phyloP scores from a whole-genome alignment of 2,888 invertebrate genomes.

The Dinocampus coccinellae region DNA sequence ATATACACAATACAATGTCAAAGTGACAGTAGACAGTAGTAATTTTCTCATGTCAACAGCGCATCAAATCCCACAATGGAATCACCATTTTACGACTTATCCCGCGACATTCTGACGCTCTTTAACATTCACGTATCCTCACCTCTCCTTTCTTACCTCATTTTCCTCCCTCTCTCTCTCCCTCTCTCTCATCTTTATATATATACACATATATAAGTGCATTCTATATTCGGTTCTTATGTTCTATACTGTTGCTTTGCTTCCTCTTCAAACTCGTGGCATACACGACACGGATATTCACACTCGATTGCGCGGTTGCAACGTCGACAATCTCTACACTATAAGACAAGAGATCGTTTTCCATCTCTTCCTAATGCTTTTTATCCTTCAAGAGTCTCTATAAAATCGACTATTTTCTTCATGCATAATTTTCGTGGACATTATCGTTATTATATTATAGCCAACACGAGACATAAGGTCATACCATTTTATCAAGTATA shows the following conservation, averaged over 20 bases:
- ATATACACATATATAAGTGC: not conserved
- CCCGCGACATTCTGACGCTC: not conserved
- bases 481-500: constrained; percentile 18
- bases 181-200: not conserved
- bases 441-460: constrained; percentile 39
- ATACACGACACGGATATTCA: constrained; percentile 13
- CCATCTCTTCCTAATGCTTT: too few relatives aligned
- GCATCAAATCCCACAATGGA: constrained; percentile 36
- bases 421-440: constrained; percentile 35
- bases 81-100: constrained; percentile 35
- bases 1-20: not conserved
- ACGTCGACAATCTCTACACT: constrained; percentile 22
- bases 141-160: too few relatives aligned
- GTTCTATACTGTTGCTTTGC: not conserved
- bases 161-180: not conserved
- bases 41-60: constrained; percentile 37
- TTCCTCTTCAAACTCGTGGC: constrained; percentile 3
- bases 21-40: constrained; percentile 30
- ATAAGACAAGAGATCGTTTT: not conserved
- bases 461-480: constrained; percentile 19
- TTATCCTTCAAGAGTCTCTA: constrained; percentile 19
- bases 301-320: constrained; percentile 8
- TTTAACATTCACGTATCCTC: constrained; percentile 9
- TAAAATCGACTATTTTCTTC: constrained; percentile 31
- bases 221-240: constrained; percentile 1